These are phyloP conservation scores for Zaprionus obscuricornis DNA, from an alignment of 2,888 invertebrate genomes.

Conservation along the genomic window DNA sequence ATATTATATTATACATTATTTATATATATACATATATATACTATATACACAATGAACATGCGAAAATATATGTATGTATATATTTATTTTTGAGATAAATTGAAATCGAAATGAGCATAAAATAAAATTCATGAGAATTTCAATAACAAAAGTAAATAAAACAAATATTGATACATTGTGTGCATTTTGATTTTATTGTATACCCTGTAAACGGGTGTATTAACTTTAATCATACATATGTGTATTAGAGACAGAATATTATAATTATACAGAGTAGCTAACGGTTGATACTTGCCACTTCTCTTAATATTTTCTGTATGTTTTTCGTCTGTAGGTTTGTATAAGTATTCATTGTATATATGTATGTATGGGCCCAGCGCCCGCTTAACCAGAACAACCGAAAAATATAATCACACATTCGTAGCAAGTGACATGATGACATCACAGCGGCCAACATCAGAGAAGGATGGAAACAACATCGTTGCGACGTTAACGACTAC, in stretches of 20 bases:
- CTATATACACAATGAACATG: background rate
- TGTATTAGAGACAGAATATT: too few species aligned
- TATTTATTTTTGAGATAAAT: constrained; percentile 32
- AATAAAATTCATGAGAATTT: constrained; percentile 46
- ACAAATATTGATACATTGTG: constrained; percentile 56
- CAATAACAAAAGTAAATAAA: constrained; percentile 57
- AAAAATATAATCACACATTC: constrained; percentile 32
- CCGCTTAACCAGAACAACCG: background rate
- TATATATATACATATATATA: too few species aligned
- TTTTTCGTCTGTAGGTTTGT: too few species aligned
- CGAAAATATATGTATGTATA: background rate
- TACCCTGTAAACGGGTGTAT: background rate
- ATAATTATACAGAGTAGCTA: too few species aligned
- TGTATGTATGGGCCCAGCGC: too few species aligned
- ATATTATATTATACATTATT: too few species aligned
- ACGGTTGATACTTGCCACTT: too few species aligned
- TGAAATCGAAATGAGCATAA: constrained; percentile 43
- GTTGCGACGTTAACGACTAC: constrained; percentile 20
- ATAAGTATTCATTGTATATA: too few species aligned
- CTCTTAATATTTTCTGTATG: too few species aligned
- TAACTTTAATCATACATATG: too few species aligned
- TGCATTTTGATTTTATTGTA: too few species aligned
- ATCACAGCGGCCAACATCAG: constrained; percentile 48
- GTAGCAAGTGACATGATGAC: constrained; percentile 54
- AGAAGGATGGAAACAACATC: background rate